Percentiles rank a stretch among this genome's conserved stretches.
phyloP scores from a whole-genome alignment of 2,888 invertebrate genomes.

The Nudaria mundana region DNA sequence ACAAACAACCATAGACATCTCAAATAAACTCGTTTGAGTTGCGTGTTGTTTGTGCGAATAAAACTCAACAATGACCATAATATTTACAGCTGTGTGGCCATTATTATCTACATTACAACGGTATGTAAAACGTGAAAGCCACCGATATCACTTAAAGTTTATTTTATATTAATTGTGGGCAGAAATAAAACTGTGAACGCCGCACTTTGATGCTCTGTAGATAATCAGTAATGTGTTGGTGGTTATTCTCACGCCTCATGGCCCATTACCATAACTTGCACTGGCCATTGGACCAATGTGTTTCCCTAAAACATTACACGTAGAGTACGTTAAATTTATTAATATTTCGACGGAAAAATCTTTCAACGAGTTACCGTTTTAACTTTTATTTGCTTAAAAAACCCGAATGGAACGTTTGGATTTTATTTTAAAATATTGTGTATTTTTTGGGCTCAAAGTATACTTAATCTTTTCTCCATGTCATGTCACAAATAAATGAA shows the following conservation, averaged over 20 bases:
- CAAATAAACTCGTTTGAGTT: conserved; percentile 4
- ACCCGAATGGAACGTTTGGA: too few species aligned
- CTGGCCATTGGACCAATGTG: conserved; percentile 32
- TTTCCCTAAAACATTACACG: conserved; percentile 33
- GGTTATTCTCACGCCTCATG: conserved; percentile 50
- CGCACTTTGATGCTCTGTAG: conserved; percentile 56
- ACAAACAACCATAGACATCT: too few species aligned
- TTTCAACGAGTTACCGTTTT: too few species aligned
- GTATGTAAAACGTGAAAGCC: conserved; percentile 18
- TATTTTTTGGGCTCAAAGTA: too few species aligned
- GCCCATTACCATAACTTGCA: conserved; percentile 38
- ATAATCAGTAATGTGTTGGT: conserved; percentile 59
- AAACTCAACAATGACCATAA: conserved; percentile 4
- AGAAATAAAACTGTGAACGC: conserved; percentile 31
- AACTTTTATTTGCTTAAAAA: too few species aligned
- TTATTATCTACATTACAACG: conserved; percentile 10
- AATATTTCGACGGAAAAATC: too few species aligned
- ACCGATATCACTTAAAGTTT: conserved; percentile 28
- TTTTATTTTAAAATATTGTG: too few species aligned
- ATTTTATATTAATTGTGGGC: conserved; percentile 32
- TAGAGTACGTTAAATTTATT: conserved; percentile 27
- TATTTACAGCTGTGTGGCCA: not conserved
- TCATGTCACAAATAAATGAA: too few species aligned
- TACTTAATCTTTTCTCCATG: too few species aligned
- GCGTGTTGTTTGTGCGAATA: conserved; percentile 4